phyloP scores from a whole-genome alignment of 2,888 invertebrate species.

The Poecilobothrus nobilitatus region DNA sequence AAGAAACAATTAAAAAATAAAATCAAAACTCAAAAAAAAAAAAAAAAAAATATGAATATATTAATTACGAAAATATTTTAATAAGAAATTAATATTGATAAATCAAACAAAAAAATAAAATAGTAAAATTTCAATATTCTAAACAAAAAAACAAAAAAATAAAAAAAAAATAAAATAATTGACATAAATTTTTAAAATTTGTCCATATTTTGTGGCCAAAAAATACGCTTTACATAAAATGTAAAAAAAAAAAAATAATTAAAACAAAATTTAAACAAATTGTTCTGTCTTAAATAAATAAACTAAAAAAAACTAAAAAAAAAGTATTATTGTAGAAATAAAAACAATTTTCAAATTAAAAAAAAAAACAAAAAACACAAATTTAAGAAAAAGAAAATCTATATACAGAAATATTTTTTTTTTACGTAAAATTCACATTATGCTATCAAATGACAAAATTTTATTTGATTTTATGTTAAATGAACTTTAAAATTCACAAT shows the following conservation, averaged over 20 bases:
- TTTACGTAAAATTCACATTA: too few relatives aligned
- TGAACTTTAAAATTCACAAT: too few relatives aligned
- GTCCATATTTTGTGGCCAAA: background rate
- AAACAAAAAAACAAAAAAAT: background rate
- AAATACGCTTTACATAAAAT: background rate
- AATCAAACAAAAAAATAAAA: too few relatives aligned
- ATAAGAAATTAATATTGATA: too few relatives aligned
- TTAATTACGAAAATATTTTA: too few relatives aligned
- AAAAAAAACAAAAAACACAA: too few relatives aligned
- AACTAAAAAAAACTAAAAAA: background rate
- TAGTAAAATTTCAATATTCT: background rate
- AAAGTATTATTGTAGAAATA: background rate
- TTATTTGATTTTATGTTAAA: too few relatives aligned
- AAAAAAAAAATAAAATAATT: background rate
- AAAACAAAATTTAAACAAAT: background rate
- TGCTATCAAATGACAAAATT: too few relatives aligned
- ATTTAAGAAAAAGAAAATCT: too few relatives aligned
- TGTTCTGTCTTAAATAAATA: background rate
- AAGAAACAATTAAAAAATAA: background rate
- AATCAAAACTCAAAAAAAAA: background rate
- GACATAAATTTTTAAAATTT: background rate
- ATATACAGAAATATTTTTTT: too few relatives aligned
- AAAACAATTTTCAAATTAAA: too few relatives aligned
- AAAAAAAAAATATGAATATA: background rate
- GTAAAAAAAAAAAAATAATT: background rate